Evolutionary conservation across 2,113 vertebrate genomes (phyloP).

Genomic region (Rallus limicola): DNA sequence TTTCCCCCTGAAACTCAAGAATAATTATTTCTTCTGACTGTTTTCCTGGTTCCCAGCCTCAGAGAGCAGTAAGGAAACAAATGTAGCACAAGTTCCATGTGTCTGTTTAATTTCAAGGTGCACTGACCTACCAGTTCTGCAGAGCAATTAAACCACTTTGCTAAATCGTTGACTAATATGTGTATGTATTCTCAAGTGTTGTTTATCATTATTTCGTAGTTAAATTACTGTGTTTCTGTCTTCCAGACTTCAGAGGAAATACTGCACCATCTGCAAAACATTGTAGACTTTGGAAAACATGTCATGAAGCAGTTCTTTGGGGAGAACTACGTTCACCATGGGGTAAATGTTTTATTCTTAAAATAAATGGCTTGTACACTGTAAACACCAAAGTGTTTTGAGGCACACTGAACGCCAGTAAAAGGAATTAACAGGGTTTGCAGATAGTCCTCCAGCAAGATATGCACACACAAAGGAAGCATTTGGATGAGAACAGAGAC

Average conservation of each 20-base stretch:
- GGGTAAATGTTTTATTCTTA: constrained; percentile 78
- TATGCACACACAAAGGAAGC: neutral
- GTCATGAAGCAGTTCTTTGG: constrained; percentile 96
- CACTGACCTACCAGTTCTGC: neutral
- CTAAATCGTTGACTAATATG: neutral
- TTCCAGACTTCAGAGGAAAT: constrained; percentile 87
- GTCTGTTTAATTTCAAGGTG: neutral
- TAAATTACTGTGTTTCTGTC: constrained; percentile 1
- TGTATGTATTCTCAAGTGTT: neutral
- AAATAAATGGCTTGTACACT: neutral
- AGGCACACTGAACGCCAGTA: neutral
- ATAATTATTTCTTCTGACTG: neutral
- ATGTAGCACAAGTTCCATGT: rapidly evolving
- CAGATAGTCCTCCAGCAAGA: neutral
- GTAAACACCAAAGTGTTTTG: neutral
- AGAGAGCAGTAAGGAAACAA: neutral
- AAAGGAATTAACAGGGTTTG: neutral
- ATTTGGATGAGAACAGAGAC: neutral
- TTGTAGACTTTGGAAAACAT: constrained; percentile 93
- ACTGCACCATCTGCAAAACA: constrained; percentile 91
- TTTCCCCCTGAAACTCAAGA: neutral
- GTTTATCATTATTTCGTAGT: neutral
- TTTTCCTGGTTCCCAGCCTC: neutral
- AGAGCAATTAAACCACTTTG: neutral
- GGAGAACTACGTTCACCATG: constrained; percentile 92